Evolutionary conservation across 1,140 invertebrate species (phyloP).

Genomic region (Zeugodacus cucurbitae): DNA sequence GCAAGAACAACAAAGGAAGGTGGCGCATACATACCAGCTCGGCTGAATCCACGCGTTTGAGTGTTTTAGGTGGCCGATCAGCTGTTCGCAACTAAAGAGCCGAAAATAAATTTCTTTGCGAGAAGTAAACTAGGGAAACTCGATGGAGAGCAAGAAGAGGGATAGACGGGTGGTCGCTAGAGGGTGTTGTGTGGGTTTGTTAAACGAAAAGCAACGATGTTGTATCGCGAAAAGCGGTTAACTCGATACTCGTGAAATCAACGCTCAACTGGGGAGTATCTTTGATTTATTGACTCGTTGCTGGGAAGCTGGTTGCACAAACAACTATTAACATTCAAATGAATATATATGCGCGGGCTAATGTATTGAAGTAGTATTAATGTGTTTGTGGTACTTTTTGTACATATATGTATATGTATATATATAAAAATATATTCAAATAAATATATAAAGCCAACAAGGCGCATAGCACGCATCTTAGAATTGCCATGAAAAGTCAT

Average conservation of each 20-base stretch:
- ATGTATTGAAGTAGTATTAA: background rate
- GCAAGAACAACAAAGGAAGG: background rate
- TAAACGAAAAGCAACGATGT: background rate
- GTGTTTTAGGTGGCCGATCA: background rate
- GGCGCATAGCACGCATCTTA: background rate
- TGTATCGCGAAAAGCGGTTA: background rate
- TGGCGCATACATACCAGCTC: background rate
- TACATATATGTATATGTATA: background rate
- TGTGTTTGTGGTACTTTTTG: background rate
- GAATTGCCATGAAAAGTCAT: background rate
- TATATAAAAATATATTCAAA: background rate
- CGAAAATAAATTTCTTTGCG: background rate
- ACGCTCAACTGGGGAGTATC: background rate
- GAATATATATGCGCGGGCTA: background rate
- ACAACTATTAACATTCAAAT: background rate
- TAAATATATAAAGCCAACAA: no score
- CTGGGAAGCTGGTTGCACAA: background rate
- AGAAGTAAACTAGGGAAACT: background rate
- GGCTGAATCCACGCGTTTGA: background rate
- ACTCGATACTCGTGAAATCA: background rate
- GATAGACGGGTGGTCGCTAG: background rate
- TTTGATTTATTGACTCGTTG: constrained; percentile 35
- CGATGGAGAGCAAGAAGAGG: background rate
- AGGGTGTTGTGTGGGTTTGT: background rate
- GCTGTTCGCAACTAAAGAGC: background rate